These are phyloP conservation scores for Synanthedon myopaeformis DNA, from an alignment of 2,888 invertebrate genomes.

Conservation along the genomic window DNA sequence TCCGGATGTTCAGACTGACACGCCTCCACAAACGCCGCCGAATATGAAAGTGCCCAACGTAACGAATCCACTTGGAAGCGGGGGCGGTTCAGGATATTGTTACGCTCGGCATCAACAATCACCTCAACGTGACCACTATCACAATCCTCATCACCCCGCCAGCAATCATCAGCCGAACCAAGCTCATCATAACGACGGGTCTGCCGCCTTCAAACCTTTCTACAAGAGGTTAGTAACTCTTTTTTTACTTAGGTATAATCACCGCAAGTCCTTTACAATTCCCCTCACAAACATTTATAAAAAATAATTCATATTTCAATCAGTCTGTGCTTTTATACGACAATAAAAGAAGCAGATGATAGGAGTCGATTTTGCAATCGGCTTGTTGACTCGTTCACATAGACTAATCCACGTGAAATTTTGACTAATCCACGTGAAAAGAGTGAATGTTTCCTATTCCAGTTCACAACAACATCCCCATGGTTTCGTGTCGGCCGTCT, in stretches of 20 bases:
- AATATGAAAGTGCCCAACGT: conserved; percentile 91
- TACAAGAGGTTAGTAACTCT: conserved; percentile 82
- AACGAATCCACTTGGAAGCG: conserved; percentile 78
- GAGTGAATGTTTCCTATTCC: conserved; percentile 57
- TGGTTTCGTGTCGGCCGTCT: conserved; percentile 83
- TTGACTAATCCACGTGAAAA: conserved; percentile 34
- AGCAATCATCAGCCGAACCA: conserved; percentile 61
- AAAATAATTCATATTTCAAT: no score
- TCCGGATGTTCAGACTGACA: conserved; percentile 89
- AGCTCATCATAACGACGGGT: conserved; percentile 65
- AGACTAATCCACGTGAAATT: background rate
- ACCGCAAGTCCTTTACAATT: no score
- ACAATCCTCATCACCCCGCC: conserved; percentile 65
- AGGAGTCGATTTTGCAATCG: background rate
- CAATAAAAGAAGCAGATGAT: background rate
- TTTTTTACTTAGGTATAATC: no score
- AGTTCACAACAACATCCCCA: conserved; percentile 79
- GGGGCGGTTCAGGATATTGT: conserved; percentile 69
- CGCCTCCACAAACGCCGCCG: conserved; percentile 94
- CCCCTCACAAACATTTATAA: no score
- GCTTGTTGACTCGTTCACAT: background rate
- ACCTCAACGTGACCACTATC: conserved; percentile 67
- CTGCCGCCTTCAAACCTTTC: conserved; percentile 87
- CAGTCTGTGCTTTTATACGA: no score
- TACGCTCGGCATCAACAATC: conserved; percentile 66